Evolutionary conservation across 2,888 invertebrate species (phyloP), one percentile per base, ranked within the genome.

Genomic region (Peribatodes rhomboidaria): DNA sequence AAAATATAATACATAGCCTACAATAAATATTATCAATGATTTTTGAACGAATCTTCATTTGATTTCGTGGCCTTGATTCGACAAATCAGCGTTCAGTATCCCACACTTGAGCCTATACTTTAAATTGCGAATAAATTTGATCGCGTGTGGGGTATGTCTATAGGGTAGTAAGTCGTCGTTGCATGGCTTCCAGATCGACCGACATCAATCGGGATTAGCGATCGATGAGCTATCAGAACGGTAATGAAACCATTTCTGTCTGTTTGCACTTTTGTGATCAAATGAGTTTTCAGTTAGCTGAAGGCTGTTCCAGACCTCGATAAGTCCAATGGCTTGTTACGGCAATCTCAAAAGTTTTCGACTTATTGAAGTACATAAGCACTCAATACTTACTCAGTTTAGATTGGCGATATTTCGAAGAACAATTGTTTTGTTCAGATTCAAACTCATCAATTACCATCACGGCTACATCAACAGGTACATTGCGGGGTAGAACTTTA

Each of bases 131-230:
- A 1, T 16, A 41, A 7, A 1, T 16, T 16, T 18, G 16, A 41
- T n/a, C n/a, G n/a, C n/a, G 13, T 20, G 3, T 4, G 13, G 0
- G 8, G 0, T 16, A 33, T 33, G 16, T 49, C 49, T 33, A 49
- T 11, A 11, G 6, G 10, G 11, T 10, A 33, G 14, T 0, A 49
- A 18, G 8, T 31, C 33, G 33, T 16, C 7, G 49, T 33, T 47
- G 33, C 59, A 68, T 73, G 61, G 69, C 61, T 73, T 69, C 69
- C 46, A 60, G 65, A 70, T 71, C 69, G 64, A 65, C 63, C 59
- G 68, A 67, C 62, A 73, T 71, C 68, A 73, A 70, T 73, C 69
- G 67, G 67, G 69, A 70, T 73, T 69, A 68, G 61, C 47, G 68
- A 27, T 54, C 60, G 68, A 69, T 70, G 69, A 72, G 67, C 53